Percentiles rank a stretch among this genome's conserved stretches.
Evolutionary conservation across 2,113 vertebrate genomes (phyloP).

Genomic region (Steatornis caripensis): DNA sequence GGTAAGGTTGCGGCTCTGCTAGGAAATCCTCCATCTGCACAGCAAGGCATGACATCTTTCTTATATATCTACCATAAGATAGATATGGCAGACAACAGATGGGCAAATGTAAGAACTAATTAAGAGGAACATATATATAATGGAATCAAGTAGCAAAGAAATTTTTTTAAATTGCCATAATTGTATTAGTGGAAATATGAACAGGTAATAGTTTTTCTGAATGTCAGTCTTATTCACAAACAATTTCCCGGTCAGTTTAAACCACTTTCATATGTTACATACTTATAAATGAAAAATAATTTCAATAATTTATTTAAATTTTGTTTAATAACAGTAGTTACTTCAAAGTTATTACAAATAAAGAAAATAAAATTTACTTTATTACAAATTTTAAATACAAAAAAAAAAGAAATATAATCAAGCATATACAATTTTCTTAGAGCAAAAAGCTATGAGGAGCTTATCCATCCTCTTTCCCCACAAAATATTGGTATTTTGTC

Average conservation of each 20-base stretch:
- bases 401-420: not conserved
- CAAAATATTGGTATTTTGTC: not conserved
- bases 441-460: not conserved
- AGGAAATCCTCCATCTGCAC: not conserved
- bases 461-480: not conserved
- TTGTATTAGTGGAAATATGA: not conserved
- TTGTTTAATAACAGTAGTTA: not conserved
- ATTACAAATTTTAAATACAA: not conserved
- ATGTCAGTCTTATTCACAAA: not conserved
- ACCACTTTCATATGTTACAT: not conserved
- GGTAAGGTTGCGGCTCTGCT: not conserved
- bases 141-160: not conserved
- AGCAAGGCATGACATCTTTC: not conserved
- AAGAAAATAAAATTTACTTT: not conserved
- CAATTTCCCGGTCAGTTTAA: not conserved
- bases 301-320: not conserved
- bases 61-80: not conserved
- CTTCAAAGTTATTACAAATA: not conserved
- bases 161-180: not conserved
- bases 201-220: not conserved
- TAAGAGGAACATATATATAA: not conserved
- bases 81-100: not conserved
- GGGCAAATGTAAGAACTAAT: not conserved
- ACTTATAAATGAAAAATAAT: not conserved
- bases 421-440: not conserved